Base-by-base conservation (phyloP, 2,797 vertebrate genomes). In the Petrocephalus sullivani region DNA sequence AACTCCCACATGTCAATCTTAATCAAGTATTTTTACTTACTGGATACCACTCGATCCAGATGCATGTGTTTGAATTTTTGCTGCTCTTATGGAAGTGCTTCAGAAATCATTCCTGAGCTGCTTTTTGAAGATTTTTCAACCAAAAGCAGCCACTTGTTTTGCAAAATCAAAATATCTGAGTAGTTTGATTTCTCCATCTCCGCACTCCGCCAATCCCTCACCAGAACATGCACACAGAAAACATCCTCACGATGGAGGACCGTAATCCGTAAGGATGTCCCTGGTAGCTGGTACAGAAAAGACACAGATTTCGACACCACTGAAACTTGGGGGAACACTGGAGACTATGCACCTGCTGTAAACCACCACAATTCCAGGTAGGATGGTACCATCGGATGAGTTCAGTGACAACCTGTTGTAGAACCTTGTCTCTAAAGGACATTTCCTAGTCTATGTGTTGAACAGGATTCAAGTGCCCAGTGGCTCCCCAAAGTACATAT, bases 41-140 rank as follows among this genome's bases (percentile, higher is more conserved):
- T 4, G 19, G 9, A 5, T 82, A 84, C 88, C 90, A 92, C 92
- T 91, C 89, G 49, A 49, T 92, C 92, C 89, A 81, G 90, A 91
- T 91, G 94, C 94, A 95, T 92, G 91, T 95, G 94, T 95, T 95
- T 95, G 91, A 92, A 94, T 95, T 95, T 95, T 93, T 94, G 92
- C 92, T 92, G 91, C 90, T 88, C 92, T 93, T 93, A 92, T 93
- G 93, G 94, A 96, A 95, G 94, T 95, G 94, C 92, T 91, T 94
- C 91, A 91, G 93, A 94, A 95, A 95, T 94, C 93, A 92, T 94
- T 93, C 92, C 90, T 89, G 92, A 93, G 93, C 93, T 88, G 93
- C 92, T 92, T 93, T 93, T 92, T 64, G 94, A 88, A 93, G 93
- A 94, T 94, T 94, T 95, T 93, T 94, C 61, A 67, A 67, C 23